These are phyloP conservation scores for Musca vetustissima DNA, from an alignment of 1,140 invertebrate species.

Conservation along the genomic window DNA sequence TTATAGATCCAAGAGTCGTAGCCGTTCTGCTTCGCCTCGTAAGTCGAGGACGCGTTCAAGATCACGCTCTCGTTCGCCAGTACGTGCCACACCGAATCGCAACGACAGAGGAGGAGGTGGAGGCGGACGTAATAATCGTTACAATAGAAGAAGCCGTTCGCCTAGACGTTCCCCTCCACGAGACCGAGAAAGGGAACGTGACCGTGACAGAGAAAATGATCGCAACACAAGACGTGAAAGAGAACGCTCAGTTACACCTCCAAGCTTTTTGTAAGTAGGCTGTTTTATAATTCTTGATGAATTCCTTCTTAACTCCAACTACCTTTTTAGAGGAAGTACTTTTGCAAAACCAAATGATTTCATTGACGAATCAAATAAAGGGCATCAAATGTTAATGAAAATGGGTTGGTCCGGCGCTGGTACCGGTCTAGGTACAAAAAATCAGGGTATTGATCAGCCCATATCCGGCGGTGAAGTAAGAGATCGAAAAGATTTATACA, in stretches of 20 bases:
- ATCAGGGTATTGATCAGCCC: slow-evolving; percentile 93
- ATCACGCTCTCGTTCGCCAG: slow-evolving; percentile 49
- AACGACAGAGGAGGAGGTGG: slow-evolving; percentile 55
- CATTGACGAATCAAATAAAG: slow-evolving; percentile 87
- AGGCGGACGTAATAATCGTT: slow-evolving; percentile 36
- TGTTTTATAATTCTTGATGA: not conserved
- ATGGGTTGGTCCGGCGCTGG: slow-evolving; percentile 90
- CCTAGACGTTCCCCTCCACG: slow-evolving; percentile 49
- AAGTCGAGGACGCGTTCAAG: slow-evolving; percentile 16
- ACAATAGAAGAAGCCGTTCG: slow-evolving; percentile 41
- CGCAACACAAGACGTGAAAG: slow-evolving; percentile 46
- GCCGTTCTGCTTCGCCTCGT: slow-evolving; percentile 59
- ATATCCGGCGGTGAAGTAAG: slow-evolving; percentile 89
- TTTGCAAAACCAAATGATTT: slow-evolving; percentile 61
- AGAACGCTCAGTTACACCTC: slow-evolving; percentile 75
- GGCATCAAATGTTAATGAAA: slow-evolving; percentile 91
- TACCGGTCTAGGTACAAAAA: slow-evolving; percentile 85
- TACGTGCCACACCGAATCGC: slow-evolving; percentile 63
- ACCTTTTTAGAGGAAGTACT: slow-evolving; percentile 49
- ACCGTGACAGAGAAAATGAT: slow-evolving; percentile 30
- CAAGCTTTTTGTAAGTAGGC: slow-evolving; percentile 73
- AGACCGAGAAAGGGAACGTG: slow-evolving; percentile 39
- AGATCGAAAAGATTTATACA: slow-evolving; percentile 89
- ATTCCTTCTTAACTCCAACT: slow-evolving; percentile 14
- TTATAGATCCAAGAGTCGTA: slow-evolving; percentile 60